Conservation (phyloP, 1,140 invertebrate genomes). For the Melipona quadrifasciata region DNA sequence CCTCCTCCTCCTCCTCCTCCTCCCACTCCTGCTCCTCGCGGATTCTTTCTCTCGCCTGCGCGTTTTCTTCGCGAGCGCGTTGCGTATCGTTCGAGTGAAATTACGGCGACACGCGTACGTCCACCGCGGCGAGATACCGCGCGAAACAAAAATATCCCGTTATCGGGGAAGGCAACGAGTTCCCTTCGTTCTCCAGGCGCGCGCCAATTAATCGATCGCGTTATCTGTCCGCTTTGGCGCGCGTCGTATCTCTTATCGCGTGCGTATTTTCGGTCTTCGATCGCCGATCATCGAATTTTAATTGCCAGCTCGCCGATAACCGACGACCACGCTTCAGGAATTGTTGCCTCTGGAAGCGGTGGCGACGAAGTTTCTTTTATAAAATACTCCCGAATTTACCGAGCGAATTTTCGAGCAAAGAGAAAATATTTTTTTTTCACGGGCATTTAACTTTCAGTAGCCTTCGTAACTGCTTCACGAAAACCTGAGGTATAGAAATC, state of each 20-base stretch:
- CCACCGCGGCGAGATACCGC: background rate
- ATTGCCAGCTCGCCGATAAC: background rate
- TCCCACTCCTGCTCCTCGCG: background rate
- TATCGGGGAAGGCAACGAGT: background rate
- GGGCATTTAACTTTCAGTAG: too few species aligned
- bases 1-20: background rate
- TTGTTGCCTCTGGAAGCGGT: too few species aligned
- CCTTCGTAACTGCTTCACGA: too few species aligned
- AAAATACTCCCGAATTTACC: too few species aligned
- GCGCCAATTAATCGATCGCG: constrained; percentile 47
- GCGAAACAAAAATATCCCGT: constrained; percentile 33
- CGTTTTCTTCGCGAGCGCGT: background rate
- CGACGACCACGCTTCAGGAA: too few species aligned
- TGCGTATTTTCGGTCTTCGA: constrained; percentile 2
- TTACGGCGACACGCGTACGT: constrained; percentile 18
- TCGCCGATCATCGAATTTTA: constrained; percentile 48
- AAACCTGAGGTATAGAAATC: too few species aligned
- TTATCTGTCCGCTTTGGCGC: constrained; percentile 23
- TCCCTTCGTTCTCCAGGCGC: background rate
- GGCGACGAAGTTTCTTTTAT: too few species aligned
- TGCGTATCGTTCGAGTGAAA: constrained; percentile 10
- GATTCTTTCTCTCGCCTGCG: background rate
- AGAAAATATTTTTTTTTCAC: too few species aligned
- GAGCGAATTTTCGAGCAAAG: too few species aligned
- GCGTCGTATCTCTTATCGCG: background rate